Evolutionary conservation across 2,113 vertebrate genomes (phyloP).

Genomic region (Picathartes gymnocephalus): DNA sequence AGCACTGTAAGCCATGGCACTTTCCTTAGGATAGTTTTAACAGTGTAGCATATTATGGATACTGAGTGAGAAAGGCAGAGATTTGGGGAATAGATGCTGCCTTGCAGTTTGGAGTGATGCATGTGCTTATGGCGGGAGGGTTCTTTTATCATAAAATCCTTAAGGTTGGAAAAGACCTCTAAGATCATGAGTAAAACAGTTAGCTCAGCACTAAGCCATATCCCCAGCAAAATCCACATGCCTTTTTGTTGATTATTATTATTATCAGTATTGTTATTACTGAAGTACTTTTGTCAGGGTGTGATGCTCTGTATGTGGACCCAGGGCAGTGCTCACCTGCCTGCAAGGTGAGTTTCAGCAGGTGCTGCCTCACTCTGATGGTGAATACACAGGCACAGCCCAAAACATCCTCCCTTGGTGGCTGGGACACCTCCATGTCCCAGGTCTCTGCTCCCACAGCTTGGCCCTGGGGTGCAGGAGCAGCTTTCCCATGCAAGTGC

Average conservation of each 20-base stretch:
- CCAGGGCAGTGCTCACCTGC: background rate
- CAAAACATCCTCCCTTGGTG: background rate
- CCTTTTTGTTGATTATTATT: background rate
- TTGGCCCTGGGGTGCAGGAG: background rate
- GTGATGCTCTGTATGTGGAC: background rate
- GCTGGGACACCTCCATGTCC: fast-evolving
- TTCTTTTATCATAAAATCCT: background rate
- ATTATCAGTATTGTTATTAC: background rate
- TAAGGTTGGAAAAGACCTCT: background rate
- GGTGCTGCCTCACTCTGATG: background rate
- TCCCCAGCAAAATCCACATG: background rate
- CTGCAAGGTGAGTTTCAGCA: background rate
- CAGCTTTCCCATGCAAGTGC: background rate
- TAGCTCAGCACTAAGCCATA: background rate
- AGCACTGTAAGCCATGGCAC: background rate
- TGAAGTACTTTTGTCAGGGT: background rate
- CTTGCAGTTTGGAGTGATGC: background rate
- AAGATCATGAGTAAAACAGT: background rate
- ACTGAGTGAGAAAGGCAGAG: background rate
- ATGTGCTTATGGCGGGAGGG: fast-evolving
- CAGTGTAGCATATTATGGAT: constrained; percentile 26
- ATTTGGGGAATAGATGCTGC: background rate
- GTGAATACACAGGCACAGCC: background rate
- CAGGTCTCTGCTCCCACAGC: background rate
- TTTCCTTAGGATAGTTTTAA: background rate